Evolutionary conservation across 2,113 vertebrate genomes (phyloP), one percentile per base, ranked within the genome.

Genomic region (Dunckerocampus dactyliophorus): DNA sequence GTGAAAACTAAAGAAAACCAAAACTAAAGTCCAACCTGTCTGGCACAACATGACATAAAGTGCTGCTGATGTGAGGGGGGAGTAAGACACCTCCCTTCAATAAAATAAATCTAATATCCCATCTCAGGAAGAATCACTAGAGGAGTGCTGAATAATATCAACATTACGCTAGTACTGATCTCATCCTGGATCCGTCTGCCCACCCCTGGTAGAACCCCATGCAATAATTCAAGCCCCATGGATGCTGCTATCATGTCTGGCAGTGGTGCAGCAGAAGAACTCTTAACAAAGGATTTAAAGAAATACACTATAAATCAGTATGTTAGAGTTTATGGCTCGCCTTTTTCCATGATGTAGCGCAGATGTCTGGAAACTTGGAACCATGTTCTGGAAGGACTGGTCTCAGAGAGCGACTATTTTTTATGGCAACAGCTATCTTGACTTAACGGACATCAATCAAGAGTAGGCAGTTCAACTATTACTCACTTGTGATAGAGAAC

Each of bases 291-390:
- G 47, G 39, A 11, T 47, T 75, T 69, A 60, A 39, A 49, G 24
- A 65, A 63, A 47, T 24, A 51, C 14, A 55, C 7, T 28, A 58
- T 82, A 75, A 75, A 78, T 86, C 85, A 79, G 24, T 17, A 50
- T 69, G 28, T 42, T 15, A 31, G 11, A 59, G 63, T 78, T 86
- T 79, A 86, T 77, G 45, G 48, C 54, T 24, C 21, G 39, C 67
- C 70, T 70, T 55, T 57, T 52, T 63, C 54, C 65, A 24, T 80
- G 72, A 84, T 78, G 74, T 49, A 46, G 69, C 19, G 17, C 76
- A 82, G 75, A 86, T 77, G 67, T 74, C 28, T 74, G 69, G 67
- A 79, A 74, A 47, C 68, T 49, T 70, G 62, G 65, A 72, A 31
- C 37, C 46, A 49, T 49, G 21, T 22, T 56, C 37, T 62, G 8